Evolutionary conservation across 2,797 vertebrate genomes (phyloP), one percentile per base, ranked within the genome.

Genomic region (Neosilurus hyrtlii): DNA sequence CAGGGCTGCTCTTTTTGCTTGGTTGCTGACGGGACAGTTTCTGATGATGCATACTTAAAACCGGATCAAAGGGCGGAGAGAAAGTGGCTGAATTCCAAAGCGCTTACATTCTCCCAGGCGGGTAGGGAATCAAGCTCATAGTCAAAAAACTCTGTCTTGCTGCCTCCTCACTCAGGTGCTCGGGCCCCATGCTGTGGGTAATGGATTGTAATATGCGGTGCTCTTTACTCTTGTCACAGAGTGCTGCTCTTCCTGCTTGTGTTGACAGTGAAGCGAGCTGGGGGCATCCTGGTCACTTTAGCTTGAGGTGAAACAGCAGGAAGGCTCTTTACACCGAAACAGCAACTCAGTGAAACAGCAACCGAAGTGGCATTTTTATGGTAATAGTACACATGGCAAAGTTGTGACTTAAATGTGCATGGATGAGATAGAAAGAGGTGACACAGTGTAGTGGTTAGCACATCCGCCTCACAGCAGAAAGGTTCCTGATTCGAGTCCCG

Each of bases 21-120:
- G 85, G 81, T 78, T 91, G 94, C 93, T 94, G 93, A 95, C 90
- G 83, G 83, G 86, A 90, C 93, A 92, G 87, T 91, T 93, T 91
- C 90, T 91, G 89, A 86, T 89, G 89, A 90, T 91, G 92, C 91
- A 92, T 89, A 88, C 90, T 92, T 90, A 91, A 92, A 93, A 92
- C 90, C 85, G 89, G 89, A 93, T 93, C 90, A 94, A 91, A 93
- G 89, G 84, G 73, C 5, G 49, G 57, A 61, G 68, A 57, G 30
- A 79, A 54, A 74, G 66, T 59, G 79, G 65, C 68, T 26, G 75
- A 72, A 88, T 87, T 72, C 30, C 59, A 80, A 86, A 82, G 83
- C 79, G 82, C 86, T 79, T 84, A 85, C 75, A 51, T 72, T 56
- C 49, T 85, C 83, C 43, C 37, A n/a, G 26, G 20, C 65, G 65